These are phyloP conservation scores for Pangasius larnaudii DNA, from an alignment of 2,797 vertebrate species.

Conservation along the genomic window DNA sequence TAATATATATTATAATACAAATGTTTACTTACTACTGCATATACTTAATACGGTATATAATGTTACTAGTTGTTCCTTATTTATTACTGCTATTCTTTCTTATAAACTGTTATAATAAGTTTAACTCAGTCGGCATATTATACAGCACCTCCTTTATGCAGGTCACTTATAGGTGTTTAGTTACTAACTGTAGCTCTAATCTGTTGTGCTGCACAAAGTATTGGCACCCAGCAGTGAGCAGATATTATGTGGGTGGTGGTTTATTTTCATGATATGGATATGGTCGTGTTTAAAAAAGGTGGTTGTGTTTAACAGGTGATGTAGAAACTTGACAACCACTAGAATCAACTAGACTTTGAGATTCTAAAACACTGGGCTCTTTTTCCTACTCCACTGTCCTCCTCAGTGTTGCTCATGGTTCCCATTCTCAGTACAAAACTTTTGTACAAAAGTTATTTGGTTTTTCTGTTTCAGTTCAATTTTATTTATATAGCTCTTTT, in stretches of 20 bases:
- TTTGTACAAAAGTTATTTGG: no score
- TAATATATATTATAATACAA: not conserved
- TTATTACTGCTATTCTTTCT: not conserved
- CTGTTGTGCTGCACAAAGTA: not conserved
- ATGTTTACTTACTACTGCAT: not conserved
- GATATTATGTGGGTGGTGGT: not conserved
- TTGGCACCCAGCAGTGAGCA: not conserved
- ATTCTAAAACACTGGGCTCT: not conserved
- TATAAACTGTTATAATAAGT: not conserved
- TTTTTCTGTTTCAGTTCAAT: not conserved
- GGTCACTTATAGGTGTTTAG: not conserved
- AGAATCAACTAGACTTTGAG: not conserved
- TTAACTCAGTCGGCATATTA: not conserved
- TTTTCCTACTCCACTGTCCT: not conserved
- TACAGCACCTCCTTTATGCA: not conserved
- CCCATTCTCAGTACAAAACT: not conserved
- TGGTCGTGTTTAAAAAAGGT: not conserved
- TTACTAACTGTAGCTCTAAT: not conserved
- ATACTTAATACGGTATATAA: no score
- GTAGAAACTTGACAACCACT: not conserved
- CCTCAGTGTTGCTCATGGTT: no score
- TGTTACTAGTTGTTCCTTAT: not conserved
- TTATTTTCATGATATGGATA: not conserved
- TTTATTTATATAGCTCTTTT: not conserved
- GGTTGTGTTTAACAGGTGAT: not conserved